phyloP scores from a whole-genome alignment of 2,113 vertebrate genomes.

The Chionomys nivalis region DNA sequence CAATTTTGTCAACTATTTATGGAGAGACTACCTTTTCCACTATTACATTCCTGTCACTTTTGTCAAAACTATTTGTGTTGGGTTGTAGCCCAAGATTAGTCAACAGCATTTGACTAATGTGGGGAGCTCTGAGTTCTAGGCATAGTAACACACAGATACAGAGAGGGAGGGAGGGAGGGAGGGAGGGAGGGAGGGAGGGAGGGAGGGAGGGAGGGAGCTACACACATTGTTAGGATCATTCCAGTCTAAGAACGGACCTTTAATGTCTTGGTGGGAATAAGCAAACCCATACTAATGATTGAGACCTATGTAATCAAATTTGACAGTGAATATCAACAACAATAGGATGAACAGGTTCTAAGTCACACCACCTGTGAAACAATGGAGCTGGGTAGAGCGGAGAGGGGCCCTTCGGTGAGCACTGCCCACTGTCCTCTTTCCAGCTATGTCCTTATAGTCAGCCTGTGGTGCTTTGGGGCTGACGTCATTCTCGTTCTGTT shows the following conservation, averaged over 20 bases:
- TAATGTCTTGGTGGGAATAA: conserved; percentile 1
- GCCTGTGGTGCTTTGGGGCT: neutral
- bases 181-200: neutral
- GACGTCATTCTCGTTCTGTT: neutral
- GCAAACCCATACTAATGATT: neutral
- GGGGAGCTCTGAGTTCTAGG: neutral
- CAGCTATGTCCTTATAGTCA: neutral
- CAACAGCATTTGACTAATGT: neutral
- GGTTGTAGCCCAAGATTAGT: neutral
- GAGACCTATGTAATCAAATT: neutral
- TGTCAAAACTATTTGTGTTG: neutral
- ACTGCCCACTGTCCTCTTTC: neutral
- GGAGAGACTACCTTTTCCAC: neutral
- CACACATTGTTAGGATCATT: neutral
- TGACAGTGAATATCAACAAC: neutral
- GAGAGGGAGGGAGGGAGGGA: neutral
- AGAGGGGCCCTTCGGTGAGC: neutral
- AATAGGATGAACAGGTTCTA: neutral
- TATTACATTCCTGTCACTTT: neutral
- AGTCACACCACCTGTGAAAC: neutral
- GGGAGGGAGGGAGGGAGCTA: too few relatives aligned
- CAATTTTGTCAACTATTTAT: neutral
- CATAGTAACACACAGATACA: neutral
- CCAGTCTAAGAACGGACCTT: neutral
- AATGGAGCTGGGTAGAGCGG: neutral